Conservation (phyloP, 64 coral and sea anemone genomes). For the Pachyseris speciosa region DNA sequence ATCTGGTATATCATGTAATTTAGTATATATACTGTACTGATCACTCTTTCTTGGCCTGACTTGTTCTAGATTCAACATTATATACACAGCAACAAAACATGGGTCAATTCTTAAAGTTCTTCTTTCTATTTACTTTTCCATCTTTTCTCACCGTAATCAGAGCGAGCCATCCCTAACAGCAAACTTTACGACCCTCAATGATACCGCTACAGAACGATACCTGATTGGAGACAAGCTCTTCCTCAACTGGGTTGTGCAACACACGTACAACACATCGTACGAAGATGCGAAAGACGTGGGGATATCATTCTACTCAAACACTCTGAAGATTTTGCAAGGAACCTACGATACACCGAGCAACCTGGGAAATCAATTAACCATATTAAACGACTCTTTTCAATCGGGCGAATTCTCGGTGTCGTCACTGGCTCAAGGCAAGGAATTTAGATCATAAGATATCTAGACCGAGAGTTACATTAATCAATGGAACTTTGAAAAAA, state of each 20-base stretch:
- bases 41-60: too few relatives aligned
- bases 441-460: neutral
- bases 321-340: slow-evolving; percentile 36
- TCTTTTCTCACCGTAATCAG: slow-evolving; percentile 6
- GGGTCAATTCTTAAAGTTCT: too few relatives aligned
- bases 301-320: slow-evolving; percentile 47
- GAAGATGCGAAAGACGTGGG: slow-evolving; percentile 54
- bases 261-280: slow-evolving; percentile 83
- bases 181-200: slow-evolving; percentile 63
- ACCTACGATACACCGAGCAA: neutral
- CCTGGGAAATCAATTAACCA: neutral
- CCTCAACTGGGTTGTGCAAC: slow-evolving; percentile 61
- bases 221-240: slow-evolving; percentile 67
- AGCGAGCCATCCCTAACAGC: slow-evolving; percentile 77
- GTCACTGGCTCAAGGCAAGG: slow-evolving; percentile 25
- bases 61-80: too few relatives aligned
- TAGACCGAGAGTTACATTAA: neutral
- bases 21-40: too few relatives aligned
- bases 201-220: slow-evolving; percentile 69
- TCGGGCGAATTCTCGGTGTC: neutral
- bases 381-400: neutral
- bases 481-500: too few relatives aligned
- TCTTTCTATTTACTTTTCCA: neutral
- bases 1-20: too few relatives aligned
- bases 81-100: too few relatives aligned